Percentiles rank a stretch among this genome's conserved stretches.
Conservation (phyloP, 2,888 invertebrate species). For the Agrilus cyanescens region DNA sequence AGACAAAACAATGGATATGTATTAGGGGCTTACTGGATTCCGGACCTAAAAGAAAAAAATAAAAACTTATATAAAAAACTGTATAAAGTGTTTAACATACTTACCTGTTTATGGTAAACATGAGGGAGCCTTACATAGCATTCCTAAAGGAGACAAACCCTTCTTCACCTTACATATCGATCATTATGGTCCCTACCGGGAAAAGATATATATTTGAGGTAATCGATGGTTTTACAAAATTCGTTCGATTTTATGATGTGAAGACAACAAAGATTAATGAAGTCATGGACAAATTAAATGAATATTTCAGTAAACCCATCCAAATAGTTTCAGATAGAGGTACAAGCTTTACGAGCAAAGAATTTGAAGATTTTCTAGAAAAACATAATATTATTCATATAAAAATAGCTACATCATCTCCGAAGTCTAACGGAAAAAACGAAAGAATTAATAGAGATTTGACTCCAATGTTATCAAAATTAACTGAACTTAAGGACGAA, state of each 20-base stretch:
- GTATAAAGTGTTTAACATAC: conserved; percentile 3
- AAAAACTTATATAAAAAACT: not conserved
- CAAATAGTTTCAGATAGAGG: conserved; percentile 21
- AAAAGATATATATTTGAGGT: conserved; percentile 18
- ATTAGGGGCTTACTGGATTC: conserved; percentile 5
- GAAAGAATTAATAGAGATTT: conserved; percentile 17
- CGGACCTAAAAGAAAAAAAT: not conserved
- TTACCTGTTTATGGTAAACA: not conserved
- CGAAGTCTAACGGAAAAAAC: conserved; percentile 24
- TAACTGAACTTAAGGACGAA: conserved; percentile 8
- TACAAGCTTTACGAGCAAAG: conserved; percentile 18
- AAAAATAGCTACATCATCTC: conserved; percentile 19
- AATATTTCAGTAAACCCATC: conserved; percentile 14
- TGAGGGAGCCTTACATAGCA: conserved; percentile 2
- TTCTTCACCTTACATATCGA: no score
- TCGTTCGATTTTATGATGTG: conserved; percentile 15
- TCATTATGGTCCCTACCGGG: no score
- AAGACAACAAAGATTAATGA: conserved; percentile 13
- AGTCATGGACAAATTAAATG: conserved; percentile 13
- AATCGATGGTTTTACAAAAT: conserved; percentile 21
- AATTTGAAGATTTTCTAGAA: conserved; percentile 18
- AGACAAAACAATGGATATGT: not conserved
- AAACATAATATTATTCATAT: conserved; percentile 16
- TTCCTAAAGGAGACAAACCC: conserved; percentile 3
- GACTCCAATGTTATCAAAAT: conserved; percentile 19